phyloP scores from a whole-genome alignment of 2,888 invertebrate species.

The Dascillus cervinus region DNA sequence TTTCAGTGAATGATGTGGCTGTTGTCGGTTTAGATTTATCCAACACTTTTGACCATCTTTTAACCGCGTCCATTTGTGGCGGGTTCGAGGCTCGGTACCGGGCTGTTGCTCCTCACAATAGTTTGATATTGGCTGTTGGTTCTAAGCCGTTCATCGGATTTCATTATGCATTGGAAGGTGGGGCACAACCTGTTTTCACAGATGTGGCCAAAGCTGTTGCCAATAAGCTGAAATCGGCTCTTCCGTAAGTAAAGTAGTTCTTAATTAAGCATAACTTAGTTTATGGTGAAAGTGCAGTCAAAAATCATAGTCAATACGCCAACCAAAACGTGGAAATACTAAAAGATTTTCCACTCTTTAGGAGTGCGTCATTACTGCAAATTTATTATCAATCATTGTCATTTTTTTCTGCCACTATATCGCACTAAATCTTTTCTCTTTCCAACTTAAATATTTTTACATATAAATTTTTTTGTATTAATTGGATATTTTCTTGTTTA shows the following conservation, averaged over 20 bases:
- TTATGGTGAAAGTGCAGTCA: no score
- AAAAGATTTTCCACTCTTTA: no score
- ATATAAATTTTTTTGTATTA: no score
- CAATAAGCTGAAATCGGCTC: constrained; percentile 71
- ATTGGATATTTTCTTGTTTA: no score
- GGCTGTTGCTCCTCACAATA: constrained; percentile 67
- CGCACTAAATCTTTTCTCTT: no score
- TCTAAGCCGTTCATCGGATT: constrained; percentile 79
- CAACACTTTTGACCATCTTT: constrained; percentile 79
- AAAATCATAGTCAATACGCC: no score
- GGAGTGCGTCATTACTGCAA: no score
- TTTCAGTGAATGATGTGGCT: constrained; percentile 67
- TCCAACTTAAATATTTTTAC: no score
- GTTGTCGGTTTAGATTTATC: constrained; percentile 64
- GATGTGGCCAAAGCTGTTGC: constrained; percentile 93
- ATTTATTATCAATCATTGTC: no score
- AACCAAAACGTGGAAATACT: no score
- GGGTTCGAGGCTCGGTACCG: constrained; percentile 66
- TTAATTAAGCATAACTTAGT: no score
- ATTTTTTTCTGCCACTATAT: no score
- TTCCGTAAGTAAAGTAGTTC: constrained; percentile 74
- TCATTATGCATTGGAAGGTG: constrained; percentile 85
- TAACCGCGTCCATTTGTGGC: constrained; percentile 69
- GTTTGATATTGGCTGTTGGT: constrained; percentile 70
- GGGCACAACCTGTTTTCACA: constrained; percentile 69